phyloP scores from a whole-genome alignment of 2,797 vertebrate genomes.

The Cygnus olor region DNA sequence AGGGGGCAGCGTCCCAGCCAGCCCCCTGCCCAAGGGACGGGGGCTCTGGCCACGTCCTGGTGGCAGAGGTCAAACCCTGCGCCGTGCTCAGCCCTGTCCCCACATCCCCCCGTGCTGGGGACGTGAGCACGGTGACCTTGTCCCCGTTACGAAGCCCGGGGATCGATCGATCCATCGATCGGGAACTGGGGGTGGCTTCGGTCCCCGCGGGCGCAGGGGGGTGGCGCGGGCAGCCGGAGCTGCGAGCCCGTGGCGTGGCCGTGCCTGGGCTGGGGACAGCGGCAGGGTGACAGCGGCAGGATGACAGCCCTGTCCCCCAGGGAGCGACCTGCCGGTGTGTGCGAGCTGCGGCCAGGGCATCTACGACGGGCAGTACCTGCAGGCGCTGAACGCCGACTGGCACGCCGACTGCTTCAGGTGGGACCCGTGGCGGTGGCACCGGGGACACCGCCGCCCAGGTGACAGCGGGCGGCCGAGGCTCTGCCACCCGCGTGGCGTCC shows the following conservation, averaged over 20 bases:
- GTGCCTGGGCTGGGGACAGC: neutral
- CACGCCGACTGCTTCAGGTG: conserved; percentile 95
- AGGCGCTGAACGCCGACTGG: conserved; percentile 93
- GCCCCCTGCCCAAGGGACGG: neutral
- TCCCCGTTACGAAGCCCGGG: rapidly evolving
- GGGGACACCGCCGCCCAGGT: neutral
- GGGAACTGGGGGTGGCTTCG: neutral
- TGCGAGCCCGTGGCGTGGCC: neutral
- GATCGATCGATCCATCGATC: neutral
- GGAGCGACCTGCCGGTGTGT: conserved; percentile 91
- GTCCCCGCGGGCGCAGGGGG: neutral
- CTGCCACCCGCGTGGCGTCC: neutral
- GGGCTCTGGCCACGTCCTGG: neutral
- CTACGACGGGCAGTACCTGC: conserved; percentile 96
- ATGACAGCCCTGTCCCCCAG: conserved; percentile 60
- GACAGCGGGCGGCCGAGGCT: neutral
- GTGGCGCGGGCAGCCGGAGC: neutral
- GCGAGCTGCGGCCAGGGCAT: conserved; percentile 91
- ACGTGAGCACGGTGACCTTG: neutral
- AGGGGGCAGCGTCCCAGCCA: neutral
- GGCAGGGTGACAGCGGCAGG: rapidly evolving
- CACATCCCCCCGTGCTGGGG: neutral
- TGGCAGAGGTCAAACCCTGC: neutral
- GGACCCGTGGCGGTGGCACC: neutral
- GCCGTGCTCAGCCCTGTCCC: neutral